Evolutionary conservation across 1,140 invertebrate species (phyloP), one percentile per base, ranked within the genome.

Genomic region (Drosophila lacteicornis): DNA sequence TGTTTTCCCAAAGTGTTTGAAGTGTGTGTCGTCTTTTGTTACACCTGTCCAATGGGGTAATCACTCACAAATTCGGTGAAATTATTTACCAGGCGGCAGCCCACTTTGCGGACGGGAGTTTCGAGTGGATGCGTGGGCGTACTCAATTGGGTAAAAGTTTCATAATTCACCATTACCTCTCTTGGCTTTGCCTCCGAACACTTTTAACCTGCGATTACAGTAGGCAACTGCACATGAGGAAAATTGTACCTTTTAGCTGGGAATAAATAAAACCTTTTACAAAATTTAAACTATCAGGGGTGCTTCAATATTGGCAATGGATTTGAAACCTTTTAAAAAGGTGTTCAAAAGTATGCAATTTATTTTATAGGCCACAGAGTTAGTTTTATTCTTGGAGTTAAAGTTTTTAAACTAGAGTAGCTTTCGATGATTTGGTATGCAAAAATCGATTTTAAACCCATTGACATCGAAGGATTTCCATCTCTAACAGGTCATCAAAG

Each of bases 51-150:
- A 36, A 56, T 79, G 75, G 59, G 77, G 67, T 73, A 79, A 79
- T 79, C 76, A 73, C 59, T 79, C 67, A 79, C 70, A 66, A 79
- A 73, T 79, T 79, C 38, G 67, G 77, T 79, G 67, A 79, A 79
- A 79, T 74, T 79, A 73, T 70, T 61, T 78, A 62, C 75, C 63
- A 43, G 50, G 13, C 22, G 36, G 33, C 30, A 38, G 42, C 45
- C 17, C 51, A 46, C 45, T 58, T 33, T n/a, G 13, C 11, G 33
- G 40, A 11, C 25, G 47, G 43, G 19, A 22, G 66, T 70, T 57
- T 57, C 1, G 45, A 62, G 51, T 33, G 40, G 42, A 38, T 71
- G 62, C 46, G 79, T 66, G 60, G 79, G 79, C 66, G 65, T 43
- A 70, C 43, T 30, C 33, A 42, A 40, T 40, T 56, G 30, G 58